Base-by-base conservation (phyloP, 2,797 vertebrate genomes). In the Squalus acanthias region DNA sequence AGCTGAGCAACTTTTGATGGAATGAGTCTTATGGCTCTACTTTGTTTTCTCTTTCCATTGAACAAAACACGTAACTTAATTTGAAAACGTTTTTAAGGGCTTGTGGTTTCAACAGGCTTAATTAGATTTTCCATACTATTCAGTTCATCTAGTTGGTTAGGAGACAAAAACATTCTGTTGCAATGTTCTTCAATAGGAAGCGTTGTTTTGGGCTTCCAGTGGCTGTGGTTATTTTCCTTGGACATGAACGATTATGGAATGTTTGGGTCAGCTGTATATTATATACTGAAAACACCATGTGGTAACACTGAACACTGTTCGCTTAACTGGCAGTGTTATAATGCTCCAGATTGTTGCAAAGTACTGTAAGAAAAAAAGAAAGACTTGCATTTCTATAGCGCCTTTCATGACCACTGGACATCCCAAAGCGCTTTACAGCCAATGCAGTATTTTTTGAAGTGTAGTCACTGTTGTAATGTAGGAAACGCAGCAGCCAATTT, bases 251-350 rank as follows among this genome's bases (percentile, higher is more conserved):
- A 63, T 24, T 9, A 12, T 69, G 91, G 91, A 93, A 93, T 93
- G 91, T 69, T 69, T 93, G 91, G 91, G 65, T 93, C 63, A 93
- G 91, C 91, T 93, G 24, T 46, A 93, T 85, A 85, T 85, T 85
- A 93, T 69, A 69, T 93, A 93, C 65, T 93, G 63, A 69, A 93
- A 93, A 67, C 63, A 39, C 91, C 63, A 93, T 67, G 17, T 46
- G 63, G n/a, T 93, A 67, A 67, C n/a, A 69, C 91, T 46, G 57
- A 93, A 69, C 20, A 67, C 65, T 12, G 2, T 93, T 69, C 22
- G 1, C 63, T 29, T 67, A 67, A 65, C 65, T 39, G 20, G 63
- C 91, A 93, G 60, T 67, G 63, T 22, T n/a, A 67, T 69, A 93
- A 69, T 93, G 7, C 65, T 69, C 63, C 2, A 9, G 60, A 22